A percentile compares a stretch with the other conserved stretches of the same genome.
These are phyloP conservation scores for Urocitellus parryii DNA, from an alignment of 2,113 vertebrate species.

Conservation along the genomic window DNA sequence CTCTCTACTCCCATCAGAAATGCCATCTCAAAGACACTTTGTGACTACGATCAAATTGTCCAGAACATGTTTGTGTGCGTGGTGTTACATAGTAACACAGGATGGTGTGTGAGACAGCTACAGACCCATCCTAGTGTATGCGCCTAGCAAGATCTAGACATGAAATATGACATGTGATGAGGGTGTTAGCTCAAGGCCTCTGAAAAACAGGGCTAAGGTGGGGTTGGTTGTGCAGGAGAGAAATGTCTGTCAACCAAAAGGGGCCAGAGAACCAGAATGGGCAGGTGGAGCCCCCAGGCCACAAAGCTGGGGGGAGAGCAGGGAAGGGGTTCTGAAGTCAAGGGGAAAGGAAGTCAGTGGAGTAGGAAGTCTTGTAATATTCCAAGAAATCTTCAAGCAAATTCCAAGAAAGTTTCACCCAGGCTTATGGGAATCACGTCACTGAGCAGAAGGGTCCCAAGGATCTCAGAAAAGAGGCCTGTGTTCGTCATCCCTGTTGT, in stretches of 20 bases:
- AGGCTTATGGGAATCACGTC: not conserved
- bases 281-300: not conserved
- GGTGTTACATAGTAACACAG: not conserved
- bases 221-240: not conserved
- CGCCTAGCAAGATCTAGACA: not conserved
- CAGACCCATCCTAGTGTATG: not conserved
- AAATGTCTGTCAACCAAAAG: not conserved
- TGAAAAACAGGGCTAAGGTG: not conserved
- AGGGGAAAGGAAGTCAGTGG: not conserved
- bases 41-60: not conserved
- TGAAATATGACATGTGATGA: not conserved
- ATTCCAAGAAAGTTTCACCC: not conserved
- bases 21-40: not conserved
- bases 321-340: too few relatives aligned
- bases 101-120: not conserved
- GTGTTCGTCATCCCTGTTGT: too few relatives aligned
- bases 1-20: not conserved
- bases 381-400: not conserved
- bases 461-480: not conserved
- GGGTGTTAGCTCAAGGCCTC: not conserved
- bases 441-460: not conserved
- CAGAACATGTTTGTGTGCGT: not conserved
- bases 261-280: not conserved
- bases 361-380: not conserved
- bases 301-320: accelerated